These are phyloP conservation scores for Drosophila kanapiae DNA, from an alignment of 1,140 invertebrate species.

Conservation along the genomic window DNA sequence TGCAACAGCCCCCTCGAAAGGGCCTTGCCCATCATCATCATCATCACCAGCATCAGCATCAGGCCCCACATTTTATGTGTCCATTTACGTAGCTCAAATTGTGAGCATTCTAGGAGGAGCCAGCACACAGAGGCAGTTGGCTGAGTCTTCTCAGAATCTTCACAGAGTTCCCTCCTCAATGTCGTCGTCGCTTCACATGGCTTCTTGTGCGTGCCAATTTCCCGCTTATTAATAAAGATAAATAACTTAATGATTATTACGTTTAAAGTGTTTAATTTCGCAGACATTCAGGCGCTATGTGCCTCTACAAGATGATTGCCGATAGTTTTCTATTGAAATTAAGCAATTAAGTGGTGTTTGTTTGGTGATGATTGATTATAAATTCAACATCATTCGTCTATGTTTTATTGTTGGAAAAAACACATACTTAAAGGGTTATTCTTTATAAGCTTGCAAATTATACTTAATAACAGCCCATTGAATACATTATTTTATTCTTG, in stretches of 20 bases:
- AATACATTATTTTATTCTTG: too few relatives aligned
- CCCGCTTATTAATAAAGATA: constrained; percentile 84
- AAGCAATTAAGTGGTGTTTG: constrained; percentile 36
- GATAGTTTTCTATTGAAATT: constrained; percentile 34
- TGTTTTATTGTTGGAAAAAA: background rate
- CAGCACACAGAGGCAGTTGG: background rate
- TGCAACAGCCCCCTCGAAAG: constrained; percentile 14
- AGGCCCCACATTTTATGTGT: constrained; percentile 76
- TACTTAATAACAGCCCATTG: too few relatives aligned
- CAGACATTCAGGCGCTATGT: constrained; percentile 57
- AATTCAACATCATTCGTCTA: background rate
- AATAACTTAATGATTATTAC: constrained; percentile 83
- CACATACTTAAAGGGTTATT: background rate
- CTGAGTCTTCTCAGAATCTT: constrained; percentile 20
- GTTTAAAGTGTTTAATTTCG: constrained; percentile 79
- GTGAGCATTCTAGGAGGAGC: constrained; percentile 66
- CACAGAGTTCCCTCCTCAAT: constrained; percentile 15
- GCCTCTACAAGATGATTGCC: constrained; percentile 19
- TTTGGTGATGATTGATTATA: background rate
- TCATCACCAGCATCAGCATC: background rate
- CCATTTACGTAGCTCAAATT: constrained; percentile 80
- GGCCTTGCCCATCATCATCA: constrained; percentile 1
- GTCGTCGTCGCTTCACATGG: constrained; percentile 45
- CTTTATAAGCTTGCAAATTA: too few relatives aligned
- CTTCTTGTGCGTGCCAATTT: constrained; percentile 82